Evolutionary conservation across 2,797 vertebrate genomes (phyloP).

Genomic region (Lindbergichthys nudifrons): DNA sequence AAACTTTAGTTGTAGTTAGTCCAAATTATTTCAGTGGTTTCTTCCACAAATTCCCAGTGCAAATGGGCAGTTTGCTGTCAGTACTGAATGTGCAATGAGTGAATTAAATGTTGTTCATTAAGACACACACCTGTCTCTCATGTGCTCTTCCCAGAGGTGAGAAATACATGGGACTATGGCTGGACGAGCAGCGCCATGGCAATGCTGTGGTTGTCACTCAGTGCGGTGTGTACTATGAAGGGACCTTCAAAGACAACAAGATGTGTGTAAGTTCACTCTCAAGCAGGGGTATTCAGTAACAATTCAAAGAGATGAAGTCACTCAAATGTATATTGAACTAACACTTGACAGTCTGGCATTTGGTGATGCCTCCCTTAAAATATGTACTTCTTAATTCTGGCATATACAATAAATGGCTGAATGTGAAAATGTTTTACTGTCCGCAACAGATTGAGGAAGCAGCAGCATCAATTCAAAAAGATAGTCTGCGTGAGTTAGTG

Average conservation of each 20-base stretch:
- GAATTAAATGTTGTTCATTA: neutral
- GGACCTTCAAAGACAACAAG: constrained; percentile 92
- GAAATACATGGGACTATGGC: constrained; percentile 97
- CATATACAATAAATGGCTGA: neutral
- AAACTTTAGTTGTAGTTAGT: neutral
- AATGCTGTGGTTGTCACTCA: constrained; percentile 93
- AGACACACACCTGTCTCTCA: neutral
- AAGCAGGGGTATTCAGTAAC: neutral
- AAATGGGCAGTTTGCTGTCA: neutral
- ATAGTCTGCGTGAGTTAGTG: neutral
- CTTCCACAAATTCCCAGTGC: neutral
- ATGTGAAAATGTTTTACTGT: too few species aligned
- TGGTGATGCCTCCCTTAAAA: neutral
- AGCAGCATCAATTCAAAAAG: neutral
- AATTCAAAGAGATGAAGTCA: neutral
- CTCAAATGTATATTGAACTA: too few species aligned
- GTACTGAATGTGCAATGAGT: neutral
- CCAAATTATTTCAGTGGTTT: neutral
- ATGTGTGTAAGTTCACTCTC: constrained; percentile 89
- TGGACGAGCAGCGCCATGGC: constrained; percentile 92
- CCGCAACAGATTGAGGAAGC: neutral
- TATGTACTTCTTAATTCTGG: neutral
- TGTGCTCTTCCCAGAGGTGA: constrained; percentile 87
- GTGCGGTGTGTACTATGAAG: constrained; percentile 94
- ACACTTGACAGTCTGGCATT: too few species aligned